phyloP scores from a whole-genome alignment of 2,113 vertebrate genomes.

The Plecturocebus donacophilus region DNA sequence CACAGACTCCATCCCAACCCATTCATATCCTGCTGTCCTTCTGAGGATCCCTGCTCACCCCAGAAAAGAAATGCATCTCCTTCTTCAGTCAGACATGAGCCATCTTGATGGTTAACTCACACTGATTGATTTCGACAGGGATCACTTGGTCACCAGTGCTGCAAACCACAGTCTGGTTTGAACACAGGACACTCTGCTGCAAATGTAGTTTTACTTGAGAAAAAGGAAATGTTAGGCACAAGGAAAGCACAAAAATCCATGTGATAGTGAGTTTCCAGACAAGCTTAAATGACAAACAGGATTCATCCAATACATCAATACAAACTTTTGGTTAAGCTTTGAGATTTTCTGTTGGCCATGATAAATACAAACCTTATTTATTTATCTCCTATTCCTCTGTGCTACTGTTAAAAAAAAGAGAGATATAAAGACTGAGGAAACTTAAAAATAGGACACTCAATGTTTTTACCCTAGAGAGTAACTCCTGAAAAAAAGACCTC shows the following conservation, averaged over 20 bases:
- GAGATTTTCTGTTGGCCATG: neutral
- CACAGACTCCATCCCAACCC: neutral
- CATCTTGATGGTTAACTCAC: neutral
- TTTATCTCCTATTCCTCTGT: neutral
- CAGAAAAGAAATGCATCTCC: neutral
- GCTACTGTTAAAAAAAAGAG: neutral
- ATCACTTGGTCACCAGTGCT: neutral
- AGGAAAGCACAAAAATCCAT: neutral
- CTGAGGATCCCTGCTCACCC: neutral
- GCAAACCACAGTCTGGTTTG: neutral
- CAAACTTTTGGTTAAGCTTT: neutral
- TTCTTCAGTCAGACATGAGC: neutral
- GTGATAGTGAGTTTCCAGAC: neutral
- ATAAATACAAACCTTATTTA: conserved; percentile 23
- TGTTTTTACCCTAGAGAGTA: neutral
- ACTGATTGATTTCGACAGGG: neutral
- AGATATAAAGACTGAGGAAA: neutral
- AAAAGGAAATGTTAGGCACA: neutral
- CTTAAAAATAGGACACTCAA: neutral
- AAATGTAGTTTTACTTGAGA: conserved; percentile 48
- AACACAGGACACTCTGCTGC: neutral
- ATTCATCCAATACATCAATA: neutral
- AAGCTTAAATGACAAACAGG: neutral
- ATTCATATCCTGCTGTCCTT: neutral
- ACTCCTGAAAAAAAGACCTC: neutral